phyloP scores from a whole-genome alignment of 2,113 vertebrate genomes.

The Furnarius figulus region DNA sequence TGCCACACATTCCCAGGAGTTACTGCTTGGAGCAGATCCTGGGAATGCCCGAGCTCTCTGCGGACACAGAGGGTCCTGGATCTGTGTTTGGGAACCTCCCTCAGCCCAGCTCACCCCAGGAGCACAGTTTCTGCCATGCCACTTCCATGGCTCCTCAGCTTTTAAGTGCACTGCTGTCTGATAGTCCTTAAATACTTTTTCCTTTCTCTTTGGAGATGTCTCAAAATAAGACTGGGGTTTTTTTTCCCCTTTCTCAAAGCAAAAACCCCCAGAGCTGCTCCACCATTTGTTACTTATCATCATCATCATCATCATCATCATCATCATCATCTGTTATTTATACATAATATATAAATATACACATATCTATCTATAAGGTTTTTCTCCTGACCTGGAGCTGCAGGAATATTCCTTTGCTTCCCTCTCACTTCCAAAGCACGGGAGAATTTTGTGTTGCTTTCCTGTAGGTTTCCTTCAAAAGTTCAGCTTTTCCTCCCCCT shows the following conservation, averaged over 20 bases:
- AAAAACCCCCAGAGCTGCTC: neutral
- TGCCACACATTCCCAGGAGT: constrained; percentile 31
- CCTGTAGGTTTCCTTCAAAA: neutral
- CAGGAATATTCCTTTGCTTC: neutral
- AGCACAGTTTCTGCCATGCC: neutral
- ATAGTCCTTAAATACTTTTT: neutral
- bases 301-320: neutral
- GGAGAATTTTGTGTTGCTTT: neutral
- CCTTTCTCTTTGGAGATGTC: neutral
- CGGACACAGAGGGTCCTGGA: neutral
- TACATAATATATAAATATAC: neutral
- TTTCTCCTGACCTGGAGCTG: neutral
- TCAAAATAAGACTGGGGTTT: neutral
- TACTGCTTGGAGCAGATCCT: neutral
- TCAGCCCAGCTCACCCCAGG: neutral
- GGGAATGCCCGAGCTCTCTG: neutral
- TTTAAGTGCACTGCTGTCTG: neutral
- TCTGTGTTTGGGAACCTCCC: neutral
- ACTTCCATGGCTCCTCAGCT: neutral
- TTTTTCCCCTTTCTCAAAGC: neutral
- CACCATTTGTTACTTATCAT: neutral
- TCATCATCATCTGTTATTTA: neutral
- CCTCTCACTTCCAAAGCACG: neutral
- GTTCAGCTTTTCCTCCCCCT: neutral
- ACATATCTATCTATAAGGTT: too few relatives aligned